Conservation (phyloP, 2,797 vertebrate species). For the Phrynocephalus forsythii region DNA sequence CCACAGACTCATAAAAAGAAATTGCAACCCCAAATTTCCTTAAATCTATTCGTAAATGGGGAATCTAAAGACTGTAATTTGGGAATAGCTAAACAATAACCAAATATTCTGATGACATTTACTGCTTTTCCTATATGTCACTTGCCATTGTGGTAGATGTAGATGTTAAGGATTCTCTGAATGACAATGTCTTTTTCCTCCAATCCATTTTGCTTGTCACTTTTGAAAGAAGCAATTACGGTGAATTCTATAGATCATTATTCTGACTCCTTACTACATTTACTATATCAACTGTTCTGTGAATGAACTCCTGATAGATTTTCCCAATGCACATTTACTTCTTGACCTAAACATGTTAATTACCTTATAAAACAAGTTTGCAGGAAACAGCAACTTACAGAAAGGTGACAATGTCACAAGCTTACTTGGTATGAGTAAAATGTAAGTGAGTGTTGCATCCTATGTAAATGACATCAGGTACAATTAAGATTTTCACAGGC, state of each 20-base stretch:
- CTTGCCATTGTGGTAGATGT: neutral
- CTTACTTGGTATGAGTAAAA: neutral
- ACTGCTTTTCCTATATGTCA: fast-evolving
- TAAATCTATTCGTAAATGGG: neutral
- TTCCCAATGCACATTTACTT: neutral
- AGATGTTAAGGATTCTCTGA: too few relatives aligned
- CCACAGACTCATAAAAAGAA: constrained; percentile 2
- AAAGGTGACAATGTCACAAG: constrained; percentile 29
- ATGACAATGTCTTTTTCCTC: neutral
- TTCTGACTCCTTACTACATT: neutral
- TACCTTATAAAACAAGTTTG: constrained; percentile 44
- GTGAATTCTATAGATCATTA: constrained; percentile 4
- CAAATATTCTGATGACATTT: neutral
- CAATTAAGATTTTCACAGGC: neutral
- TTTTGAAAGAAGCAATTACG: neutral
- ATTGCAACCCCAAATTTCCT: neutral
- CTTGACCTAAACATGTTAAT: constrained; percentile 36
- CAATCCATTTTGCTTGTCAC: fast-evolving
- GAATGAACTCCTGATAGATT: constrained; percentile 4
- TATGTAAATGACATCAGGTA: neutral
- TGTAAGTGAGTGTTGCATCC: neutral
- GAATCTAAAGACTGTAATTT: constrained; percentile 22
- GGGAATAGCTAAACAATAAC: neutral
- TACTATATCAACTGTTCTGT: constrained; percentile 3
- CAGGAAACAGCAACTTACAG: constrained; percentile 39